Conservation (phyloP, 2,113 vertebrate genomes). For the Martes martes region DNA sequence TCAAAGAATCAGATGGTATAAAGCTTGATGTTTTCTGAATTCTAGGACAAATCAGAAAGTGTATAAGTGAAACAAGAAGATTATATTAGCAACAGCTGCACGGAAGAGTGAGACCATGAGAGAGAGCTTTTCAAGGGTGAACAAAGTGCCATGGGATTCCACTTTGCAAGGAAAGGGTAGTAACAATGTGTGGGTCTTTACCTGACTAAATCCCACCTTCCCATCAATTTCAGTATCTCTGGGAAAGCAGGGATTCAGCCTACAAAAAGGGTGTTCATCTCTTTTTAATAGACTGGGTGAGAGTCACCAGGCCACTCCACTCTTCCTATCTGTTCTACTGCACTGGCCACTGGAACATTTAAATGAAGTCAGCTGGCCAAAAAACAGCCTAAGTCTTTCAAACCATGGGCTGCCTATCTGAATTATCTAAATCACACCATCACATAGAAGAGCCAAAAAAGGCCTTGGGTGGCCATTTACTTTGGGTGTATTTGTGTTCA, state of each 20-base stretch:
- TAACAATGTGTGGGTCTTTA: neutral
- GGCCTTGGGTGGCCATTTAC: constrained; percentile 63
- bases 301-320: constrained; percentile 16
- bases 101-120: neutral
- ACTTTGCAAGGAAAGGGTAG: neutral
- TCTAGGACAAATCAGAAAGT: neutral
- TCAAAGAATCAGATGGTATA: neutral
- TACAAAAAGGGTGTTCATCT: constrained; percentile 22
- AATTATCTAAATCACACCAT: neutral
- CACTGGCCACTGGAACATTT: neutral
- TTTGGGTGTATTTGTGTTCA: constrained; percentile 60
- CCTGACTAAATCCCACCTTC: neutral
- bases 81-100: neutral
- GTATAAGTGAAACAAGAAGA: neutral
- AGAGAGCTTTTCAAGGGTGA: neutral
- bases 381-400: neutral
- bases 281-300: constrained; percentile 57
- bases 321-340: neutral
- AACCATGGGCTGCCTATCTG: neutral
- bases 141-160: neutral
- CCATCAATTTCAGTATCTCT: neutral
- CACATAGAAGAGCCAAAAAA: neutral
- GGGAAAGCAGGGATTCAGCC: neutral
- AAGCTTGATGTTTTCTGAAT: neutral
- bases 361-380: neutral